Evolutionary conservation across 2,797 vertebrate species (phyloP).

Genomic region (Coracias cyanogaster): DNA sequence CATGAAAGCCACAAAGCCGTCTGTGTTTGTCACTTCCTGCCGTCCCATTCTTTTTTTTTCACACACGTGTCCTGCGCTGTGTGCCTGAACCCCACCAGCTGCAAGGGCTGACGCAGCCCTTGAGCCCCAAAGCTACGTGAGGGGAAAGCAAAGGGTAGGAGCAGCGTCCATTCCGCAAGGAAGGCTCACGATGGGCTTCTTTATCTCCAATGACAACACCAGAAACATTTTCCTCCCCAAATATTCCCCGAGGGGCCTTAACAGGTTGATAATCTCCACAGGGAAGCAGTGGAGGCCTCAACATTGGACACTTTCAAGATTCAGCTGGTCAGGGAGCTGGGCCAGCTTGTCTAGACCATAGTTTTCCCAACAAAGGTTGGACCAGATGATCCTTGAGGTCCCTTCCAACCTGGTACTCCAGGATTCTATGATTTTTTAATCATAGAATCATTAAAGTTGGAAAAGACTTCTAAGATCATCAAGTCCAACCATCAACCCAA

Average conservation of each 20-base stretch:
- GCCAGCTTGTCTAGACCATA: neutral
- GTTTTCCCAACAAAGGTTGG: neutral
- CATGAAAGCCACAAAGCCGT: neutral
- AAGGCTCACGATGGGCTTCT: neutral
- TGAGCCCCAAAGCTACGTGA: neutral
- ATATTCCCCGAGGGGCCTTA: neutral
- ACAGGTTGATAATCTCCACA: neutral
- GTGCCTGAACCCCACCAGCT: neutral
- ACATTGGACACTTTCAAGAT: neutral
- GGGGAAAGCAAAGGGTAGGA: neutral
- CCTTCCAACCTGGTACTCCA: neutral
- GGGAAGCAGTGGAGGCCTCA: neutral
- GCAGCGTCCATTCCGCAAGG: accelerated
- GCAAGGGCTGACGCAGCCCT: neutral
- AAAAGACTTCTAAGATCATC: too few species aligned
- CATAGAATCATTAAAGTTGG: too few species aligned
- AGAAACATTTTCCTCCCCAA: neutral
- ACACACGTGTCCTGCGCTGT: accelerated
- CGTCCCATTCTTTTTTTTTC: neutral
- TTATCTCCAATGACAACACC: neutral
- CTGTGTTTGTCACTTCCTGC: accelerated
- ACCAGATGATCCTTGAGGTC: neutral
- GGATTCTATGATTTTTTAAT: conserved; percentile 5
- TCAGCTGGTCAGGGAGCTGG: neutral
- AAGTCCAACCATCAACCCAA: too few species aligned